A percentile compares a stretch with the other conserved stretches of the same genome.
Conservation (phyloP, 2,888 invertebrate genomes). For the Parnassius glacialis region DNA sequence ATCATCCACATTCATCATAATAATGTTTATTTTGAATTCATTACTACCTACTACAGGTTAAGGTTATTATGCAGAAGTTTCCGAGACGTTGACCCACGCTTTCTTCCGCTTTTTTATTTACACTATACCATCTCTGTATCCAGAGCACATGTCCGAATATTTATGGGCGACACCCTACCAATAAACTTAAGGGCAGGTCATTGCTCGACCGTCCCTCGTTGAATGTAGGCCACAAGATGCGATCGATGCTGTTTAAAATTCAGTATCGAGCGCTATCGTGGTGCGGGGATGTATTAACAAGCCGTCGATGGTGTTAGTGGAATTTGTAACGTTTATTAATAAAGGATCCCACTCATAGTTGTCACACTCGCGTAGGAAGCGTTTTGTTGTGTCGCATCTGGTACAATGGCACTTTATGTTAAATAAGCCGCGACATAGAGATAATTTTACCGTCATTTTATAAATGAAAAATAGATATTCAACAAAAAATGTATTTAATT, state of each 20-base stretch:
- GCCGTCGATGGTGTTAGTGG: slow-evolving; percentile 21
- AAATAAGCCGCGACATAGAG: too few species aligned
- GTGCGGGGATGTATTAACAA: slow-evolving; percentile 40
- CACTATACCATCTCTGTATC: slow-evolving; percentile 13
- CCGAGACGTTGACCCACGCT: slow-evolving; percentile 11
- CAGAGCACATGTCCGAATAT: slow-evolving; percentile 40
- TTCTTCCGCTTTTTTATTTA: slow-evolving; percentile 9
- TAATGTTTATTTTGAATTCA: too few species aligned
- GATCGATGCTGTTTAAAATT: slow-evolving; percentile 73
- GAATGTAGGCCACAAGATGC: slow-evolving; percentile 58
- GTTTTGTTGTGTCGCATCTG: too few species aligned
- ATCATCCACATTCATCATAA: too few species aligned
- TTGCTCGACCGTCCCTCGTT: slow-evolving; percentile 41
- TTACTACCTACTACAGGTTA: too few species aligned
- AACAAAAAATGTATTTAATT: too few species aligned
- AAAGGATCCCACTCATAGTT: slow-evolving; percentile 23
- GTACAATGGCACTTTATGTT: too few species aligned
- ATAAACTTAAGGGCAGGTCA: slow-evolving; percentile 45
- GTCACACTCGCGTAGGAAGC: slow-evolving; percentile 15
- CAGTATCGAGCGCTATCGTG: slow-evolving; percentile 52
- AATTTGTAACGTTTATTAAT: slow-evolving; percentile 24
- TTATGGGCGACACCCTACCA: slow-evolving; percentile 42
- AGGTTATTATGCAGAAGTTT: background rate
- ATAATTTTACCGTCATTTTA: too few species aligned
- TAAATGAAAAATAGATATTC: too few species aligned